phyloP scores from a whole-genome alignment of 2,797 vertebrate genomes.

The Microctenopoma stevenorrisi region DNA sequence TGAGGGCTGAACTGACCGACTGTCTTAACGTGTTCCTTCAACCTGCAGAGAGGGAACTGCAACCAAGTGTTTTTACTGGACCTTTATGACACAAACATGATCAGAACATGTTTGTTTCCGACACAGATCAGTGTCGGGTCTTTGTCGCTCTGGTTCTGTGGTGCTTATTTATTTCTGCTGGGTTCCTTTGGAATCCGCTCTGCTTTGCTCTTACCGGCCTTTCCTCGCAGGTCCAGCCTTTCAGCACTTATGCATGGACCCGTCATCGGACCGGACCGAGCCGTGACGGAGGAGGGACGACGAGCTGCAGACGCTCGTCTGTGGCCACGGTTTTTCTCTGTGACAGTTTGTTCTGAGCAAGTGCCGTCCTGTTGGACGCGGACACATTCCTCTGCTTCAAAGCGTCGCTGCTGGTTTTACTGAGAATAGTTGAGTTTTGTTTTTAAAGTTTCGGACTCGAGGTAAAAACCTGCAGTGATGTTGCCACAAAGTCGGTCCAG shows the following conservation, averaged over 20 bases:
- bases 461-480: not conserved
- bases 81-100: too few relatives aligned
- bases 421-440: not conserved
- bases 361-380: not conserved
- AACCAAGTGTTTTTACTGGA: too few relatives aligned
- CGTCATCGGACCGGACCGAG: constrained; percentile 47
- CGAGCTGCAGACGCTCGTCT: not conserved
- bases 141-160: not conserved
- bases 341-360: constrained; percentile 28
- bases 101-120: too few relatives aligned
- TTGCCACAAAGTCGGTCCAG: constrained; percentile 6
- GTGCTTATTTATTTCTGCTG: constrained; percentile 33
- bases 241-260: constrained; percentile 50
- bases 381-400: constrained; percentile 39
- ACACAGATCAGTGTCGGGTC: not conserved
- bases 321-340: constrained; percentile 52
- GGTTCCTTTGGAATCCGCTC: constrained; percentile 9
- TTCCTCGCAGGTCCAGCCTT: constrained; percentile 42
- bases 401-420: not conserved
- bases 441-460: not conserved
- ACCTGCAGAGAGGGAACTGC: too few relatives aligned
- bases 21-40: too few relatives aligned
- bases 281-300: constrained; percentile 31
- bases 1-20: too few relatives aligned
- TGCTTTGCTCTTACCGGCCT: constrained; percentile 44